A percentile compares a stretch with the other conserved stretches of the same genome.
These are phyloP conservation scores for Myotis findleyi DNA, from an alignment of 2,797 vertebrate species.

Conservation along the genomic window DNA sequence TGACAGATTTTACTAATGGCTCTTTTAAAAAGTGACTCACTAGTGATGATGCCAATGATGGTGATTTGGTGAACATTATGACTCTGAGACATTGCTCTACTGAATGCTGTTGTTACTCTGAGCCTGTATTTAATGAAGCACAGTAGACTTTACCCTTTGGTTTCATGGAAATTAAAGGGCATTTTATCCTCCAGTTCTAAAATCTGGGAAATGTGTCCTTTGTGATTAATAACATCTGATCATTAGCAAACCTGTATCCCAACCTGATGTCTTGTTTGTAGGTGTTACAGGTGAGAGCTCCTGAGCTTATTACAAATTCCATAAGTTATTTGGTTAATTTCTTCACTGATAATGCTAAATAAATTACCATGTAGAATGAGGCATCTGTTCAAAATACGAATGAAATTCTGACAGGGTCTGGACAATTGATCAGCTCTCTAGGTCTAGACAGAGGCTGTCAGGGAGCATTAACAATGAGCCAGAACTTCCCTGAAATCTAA, in stretches of 20 bases:
- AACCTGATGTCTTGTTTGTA: slow-evolving; percentile 36
- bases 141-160: neutral
- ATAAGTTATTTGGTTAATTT: slow-evolving; percentile 64
- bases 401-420: slow-evolving; percentile 45
- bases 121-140: neutral
- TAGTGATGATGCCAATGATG: neutral
- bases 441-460: slow-evolving; percentile 38
- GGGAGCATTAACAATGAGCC: neutral
- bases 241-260: slow-evolving; percentile 10
- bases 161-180: neutral
- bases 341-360: slow-evolving; percentile 71
- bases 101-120: neutral
- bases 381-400: slow-evolving; percentile 67
- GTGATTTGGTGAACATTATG: neutral
- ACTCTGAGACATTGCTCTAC: neutral
- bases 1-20: neutral
- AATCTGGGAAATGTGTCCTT: neutral
- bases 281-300: slow-evolving; percentile 49
- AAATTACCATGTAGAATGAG: slow-evolving; percentile 64
- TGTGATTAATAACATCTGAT: neutral
- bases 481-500: slow-evolving; percentile 13
- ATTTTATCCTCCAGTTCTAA: neutral
- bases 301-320: slow-evolving; percentile 48
- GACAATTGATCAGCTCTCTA: neutral
- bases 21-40: neutral